Conservation (phyloP, 2,113 vertebrate species). For the Cyrtonyx montezumae region DNA sequence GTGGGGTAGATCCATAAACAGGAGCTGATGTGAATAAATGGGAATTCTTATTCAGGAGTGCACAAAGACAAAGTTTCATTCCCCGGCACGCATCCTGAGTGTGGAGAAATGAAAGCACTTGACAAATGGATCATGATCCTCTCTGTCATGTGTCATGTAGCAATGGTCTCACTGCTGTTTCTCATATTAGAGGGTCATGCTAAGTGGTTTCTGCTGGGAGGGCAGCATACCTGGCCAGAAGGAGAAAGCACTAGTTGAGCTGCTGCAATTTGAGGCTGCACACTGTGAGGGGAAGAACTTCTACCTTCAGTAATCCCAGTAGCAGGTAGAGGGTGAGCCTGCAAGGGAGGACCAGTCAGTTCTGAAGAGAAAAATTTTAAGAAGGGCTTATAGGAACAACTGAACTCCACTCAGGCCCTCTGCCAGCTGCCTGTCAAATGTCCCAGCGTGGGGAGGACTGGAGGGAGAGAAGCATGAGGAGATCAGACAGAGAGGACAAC, state of each 20-base stretch:
- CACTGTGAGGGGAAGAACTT: not conserved
- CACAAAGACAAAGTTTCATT: not conserved
- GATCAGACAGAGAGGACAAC: not conserved
- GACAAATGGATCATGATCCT: rapidly evolving
- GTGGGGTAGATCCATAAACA: not conserved
- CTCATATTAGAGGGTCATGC: too few species aligned
- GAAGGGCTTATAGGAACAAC: not conserved
- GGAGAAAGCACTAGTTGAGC: not conserved
- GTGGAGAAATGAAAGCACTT: not conserved
- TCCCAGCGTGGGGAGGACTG: not conserved
- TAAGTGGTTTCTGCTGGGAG: not conserved
- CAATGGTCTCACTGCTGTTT: not conserved
- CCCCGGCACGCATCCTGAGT: rapidly evolving
- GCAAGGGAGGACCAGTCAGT: not conserved
- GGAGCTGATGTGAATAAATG: not conserved
- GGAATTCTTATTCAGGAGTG: not conserved
- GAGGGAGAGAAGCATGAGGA: not conserved
- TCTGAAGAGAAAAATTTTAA: not conserved
- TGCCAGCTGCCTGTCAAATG: not conserved
- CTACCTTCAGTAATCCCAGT: not conserved
- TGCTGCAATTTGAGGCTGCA: rapidly evolving
- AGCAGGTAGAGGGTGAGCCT: not conserved
- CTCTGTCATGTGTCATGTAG: rapidly evolving
- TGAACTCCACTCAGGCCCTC: not conserved
- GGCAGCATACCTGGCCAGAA: not conserved